A percentile compares a stretch with the other conserved stretches of the same genome.
Conservation (phyloP, 1,140 invertebrate species). For the Lordiphosa stackelbergi region DNA sequence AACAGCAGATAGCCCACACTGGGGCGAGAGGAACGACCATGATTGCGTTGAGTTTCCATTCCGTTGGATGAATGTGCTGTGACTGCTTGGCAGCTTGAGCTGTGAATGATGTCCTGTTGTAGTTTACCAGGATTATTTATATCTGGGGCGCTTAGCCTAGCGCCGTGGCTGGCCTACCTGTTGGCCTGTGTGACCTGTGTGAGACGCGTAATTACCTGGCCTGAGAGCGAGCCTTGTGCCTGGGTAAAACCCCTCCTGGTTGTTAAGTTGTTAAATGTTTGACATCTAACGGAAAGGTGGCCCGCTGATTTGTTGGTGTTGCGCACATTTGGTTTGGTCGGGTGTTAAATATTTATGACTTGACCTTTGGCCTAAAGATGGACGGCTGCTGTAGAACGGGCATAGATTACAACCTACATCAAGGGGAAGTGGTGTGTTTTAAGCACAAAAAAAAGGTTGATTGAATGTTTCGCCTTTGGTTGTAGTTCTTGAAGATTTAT, state of each 20-base stretch:
- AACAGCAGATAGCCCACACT: slow-evolving; percentile 63
- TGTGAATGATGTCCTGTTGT: slow-evolving; percentile 65
- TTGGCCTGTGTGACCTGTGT: slow-evolving; percentile 48
- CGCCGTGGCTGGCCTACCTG: slow-evolving; percentile 22
- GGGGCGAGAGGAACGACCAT: slow-evolving; percentile 45
- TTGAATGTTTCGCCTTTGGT: too few relatives aligned
- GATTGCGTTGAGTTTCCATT: slow-evolving; percentile 49
- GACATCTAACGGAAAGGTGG: slow-evolving; percentile 19
- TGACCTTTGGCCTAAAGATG: slow-evolving; percentile 39
- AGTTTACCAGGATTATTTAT: slow-evolving; percentile 66
- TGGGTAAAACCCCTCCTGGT: slow-evolving; percentile 23
- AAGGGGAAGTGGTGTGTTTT: too few relatives aligned
- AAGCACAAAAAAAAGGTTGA: too few relatives aligned
- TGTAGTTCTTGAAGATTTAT: too few relatives aligned
- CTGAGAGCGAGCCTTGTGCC: slow-evolving; percentile 13
- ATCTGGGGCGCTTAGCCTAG: slow-evolving; percentile 41
- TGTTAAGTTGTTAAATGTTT: slow-evolving; percentile 29
- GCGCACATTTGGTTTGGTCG: slow-evolving; percentile 2
- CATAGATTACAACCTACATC: too few relatives aligned
- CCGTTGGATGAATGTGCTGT: slow-evolving; percentile 15
- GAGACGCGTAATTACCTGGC: slow-evolving; percentile 58
- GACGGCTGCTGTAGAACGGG: too few relatives aligned
- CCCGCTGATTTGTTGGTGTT: background rate
- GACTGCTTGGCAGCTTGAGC: slow-evolving; percentile 46
- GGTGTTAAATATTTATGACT: slow-evolving; percentile 34